Evolutionary conservation across 2,888 invertebrate species (phyloP).

Genomic region (Phlogophora meticulosa): DNA sequence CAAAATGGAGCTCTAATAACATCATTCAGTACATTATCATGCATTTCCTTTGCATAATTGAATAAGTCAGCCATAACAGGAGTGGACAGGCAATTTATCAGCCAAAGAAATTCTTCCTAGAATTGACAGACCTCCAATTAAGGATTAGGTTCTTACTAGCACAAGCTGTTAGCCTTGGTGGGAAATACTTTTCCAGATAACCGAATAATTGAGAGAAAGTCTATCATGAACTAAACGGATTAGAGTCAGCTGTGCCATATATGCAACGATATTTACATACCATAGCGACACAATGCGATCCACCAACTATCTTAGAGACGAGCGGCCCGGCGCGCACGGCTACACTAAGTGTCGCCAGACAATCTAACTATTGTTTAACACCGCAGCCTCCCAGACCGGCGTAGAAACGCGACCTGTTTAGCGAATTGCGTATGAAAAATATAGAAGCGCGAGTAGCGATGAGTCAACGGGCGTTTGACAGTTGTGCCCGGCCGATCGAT

Average conservation of each 20-base stretch:
- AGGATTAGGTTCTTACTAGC: slow-evolving; percentile 56
- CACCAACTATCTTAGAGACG: slow-evolving; percentile 30
- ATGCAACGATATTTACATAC: slow-evolving; percentile 67
- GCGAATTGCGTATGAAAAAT: slow-evolving; percentile 84
- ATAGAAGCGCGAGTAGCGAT: slow-evolving; percentile 79
- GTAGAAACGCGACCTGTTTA: slow-evolving; percentile 71
- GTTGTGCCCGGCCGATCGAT: slow-evolving; percentile 89
- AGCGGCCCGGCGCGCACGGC: slow-evolving; percentile 25
- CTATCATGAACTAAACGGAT: slow-evolving; percentile 61
- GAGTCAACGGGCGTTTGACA: slow-evolving; percentile 89
- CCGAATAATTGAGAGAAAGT: slow-evolving; percentile 48
- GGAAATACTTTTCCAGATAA: slow-evolving; percentile 41
- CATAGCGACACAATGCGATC: slow-evolving; percentile 62
- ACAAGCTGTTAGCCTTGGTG: slow-evolving; percentile 67
- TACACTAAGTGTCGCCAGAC: slow-evolving; percentile 44
- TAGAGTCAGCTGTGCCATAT: slow-evolving; percentile 68
- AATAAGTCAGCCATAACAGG: slow-evolving; percentile 58
- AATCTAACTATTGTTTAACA: slow-evolving; percentile 69
- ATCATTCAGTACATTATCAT: slow-evolving; percentile 50
- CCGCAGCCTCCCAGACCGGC: slow-evolving; percentile 60
- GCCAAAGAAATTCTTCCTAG: slow-evolving; percentile 59
- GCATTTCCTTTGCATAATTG: slow-evolving; percentile 54
- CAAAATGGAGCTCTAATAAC: slow-evolving; percentile 37
- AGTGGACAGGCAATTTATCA: slow-evolving; percentile 55
- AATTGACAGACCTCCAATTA: slow-evolving; percentile 66